Base-by-base conservation (phyloP, 1,140 invertebrate species). In the Papilio machaon region DNA sequence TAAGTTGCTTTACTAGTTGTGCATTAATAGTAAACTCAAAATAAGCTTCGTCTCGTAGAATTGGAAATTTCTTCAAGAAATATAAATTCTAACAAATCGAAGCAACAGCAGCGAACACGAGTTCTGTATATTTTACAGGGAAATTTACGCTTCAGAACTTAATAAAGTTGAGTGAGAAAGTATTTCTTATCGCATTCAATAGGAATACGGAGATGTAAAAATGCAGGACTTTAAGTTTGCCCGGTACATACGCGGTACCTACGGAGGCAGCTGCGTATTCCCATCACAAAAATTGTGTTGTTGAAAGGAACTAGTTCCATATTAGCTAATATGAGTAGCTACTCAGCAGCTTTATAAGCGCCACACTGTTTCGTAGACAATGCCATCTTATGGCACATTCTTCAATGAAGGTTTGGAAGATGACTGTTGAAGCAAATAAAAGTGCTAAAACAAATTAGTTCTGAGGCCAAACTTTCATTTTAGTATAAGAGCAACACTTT, bases 131-230 rank as follows among this genome's bases (percentile, higher is more conserved):
- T 64, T 64, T 64, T 64, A 64, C 30, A 64, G 19, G 23, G 11
- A 64, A 64, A 64, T 64, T 64, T 23, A 64, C 60, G 60, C 60
- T 64, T 64, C 60, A 10, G 23, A 64, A 64, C 60, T 64, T 64
- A 64, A 64, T 64, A 64, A 64, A 64, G 23, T 64, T 64, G 60
- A 64, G 60, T 2, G 23, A 23, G 13, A 30, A 64, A 64, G 10
- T 64, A 64, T 64, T 64, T 64, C 60, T 30, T 64, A 35, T 64
- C 23, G 60, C 60, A 64, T 64, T 30, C 60, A 64, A 58, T 58
- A 58, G n/a, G n/a, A 19, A n/a, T 64, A 30, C 11, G 23, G 13
- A 64, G 19, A 64, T 64, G 17, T 64, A 64, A 52, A 49, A 52
- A 60, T 60, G 58, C n/a, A 60, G 58, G 19, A n/a, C 58, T 60